These are phyloP conservation scores for Fissipunctia ypsillon DNA, from an alignment of 2,888 invertebrate species.

Conservation along the genomic window DNA sequence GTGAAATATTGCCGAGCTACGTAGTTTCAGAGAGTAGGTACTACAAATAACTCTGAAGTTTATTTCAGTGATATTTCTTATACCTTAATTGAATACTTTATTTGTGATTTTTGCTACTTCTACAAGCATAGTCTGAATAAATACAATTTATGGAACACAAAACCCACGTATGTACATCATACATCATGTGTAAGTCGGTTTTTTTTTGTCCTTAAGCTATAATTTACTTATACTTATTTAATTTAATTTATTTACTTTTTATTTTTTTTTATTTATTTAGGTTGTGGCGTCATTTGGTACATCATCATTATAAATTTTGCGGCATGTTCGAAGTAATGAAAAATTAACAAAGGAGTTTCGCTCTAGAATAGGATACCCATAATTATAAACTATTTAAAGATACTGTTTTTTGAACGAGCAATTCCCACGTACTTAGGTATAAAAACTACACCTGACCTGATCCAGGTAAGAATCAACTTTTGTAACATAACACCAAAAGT, in stretches of 20 bases:
- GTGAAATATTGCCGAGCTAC: conserved; percentile 47
- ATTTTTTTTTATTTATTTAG: no score
- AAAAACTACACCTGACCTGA: conserved; percentile 1
- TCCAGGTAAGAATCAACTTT: background rate
- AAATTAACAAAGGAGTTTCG: background rate
- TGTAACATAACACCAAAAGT: background rate
- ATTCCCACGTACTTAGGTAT: no score
- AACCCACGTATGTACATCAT: background rate
- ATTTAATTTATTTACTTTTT: no score
- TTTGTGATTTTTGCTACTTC: conserved; percentile 9
- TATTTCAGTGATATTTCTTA: conserved; percentile 32
- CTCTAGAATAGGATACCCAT: background rate
- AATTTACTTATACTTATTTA: background rate
- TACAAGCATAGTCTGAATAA: background rate
- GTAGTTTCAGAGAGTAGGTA: conserved; percentile 22
- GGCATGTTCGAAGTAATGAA: background rate
- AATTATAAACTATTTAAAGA: no score
- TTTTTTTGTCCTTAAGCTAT: background rate
- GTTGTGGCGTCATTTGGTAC: no score
- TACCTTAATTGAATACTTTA: conserved; percentile 22
- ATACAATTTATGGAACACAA: conserved; percentile 11
- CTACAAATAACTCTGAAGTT: conserved; percentile 34
- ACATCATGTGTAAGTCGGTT: background rate
- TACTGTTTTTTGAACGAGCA: background rate
- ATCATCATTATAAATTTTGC: no score